Evolutionary conservation across 2,888 invertebrate species (phyloP).

Genomic region (Tipula lateralis): DNA sequence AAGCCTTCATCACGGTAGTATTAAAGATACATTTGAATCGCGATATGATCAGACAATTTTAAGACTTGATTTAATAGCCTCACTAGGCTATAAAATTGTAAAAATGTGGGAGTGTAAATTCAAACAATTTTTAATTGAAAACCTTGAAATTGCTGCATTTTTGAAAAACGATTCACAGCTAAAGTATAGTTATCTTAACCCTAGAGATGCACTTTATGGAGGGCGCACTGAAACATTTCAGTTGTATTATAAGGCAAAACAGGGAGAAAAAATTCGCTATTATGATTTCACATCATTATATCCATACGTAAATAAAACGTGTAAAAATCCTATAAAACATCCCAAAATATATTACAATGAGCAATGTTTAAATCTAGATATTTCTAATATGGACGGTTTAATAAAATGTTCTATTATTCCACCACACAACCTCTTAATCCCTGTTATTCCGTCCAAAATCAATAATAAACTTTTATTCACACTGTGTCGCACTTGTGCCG

Average conservation of each 20-base stretch:
- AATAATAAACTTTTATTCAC: too few species aligned
- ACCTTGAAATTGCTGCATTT: neutral
- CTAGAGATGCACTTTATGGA: neutral
- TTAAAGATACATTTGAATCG: neutral
- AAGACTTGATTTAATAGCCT: neutral
- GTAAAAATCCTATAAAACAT: neutral
- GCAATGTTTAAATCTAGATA: neutral
- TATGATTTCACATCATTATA: neutral
- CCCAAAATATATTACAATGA: neutral
- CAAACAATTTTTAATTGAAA: neutral
- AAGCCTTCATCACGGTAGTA: too few species aligned
- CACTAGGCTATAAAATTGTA: neutral
- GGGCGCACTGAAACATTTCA: neutral
- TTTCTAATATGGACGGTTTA: neutral
- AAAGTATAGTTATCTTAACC: neutral
- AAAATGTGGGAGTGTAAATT: neutral
- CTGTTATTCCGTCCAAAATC: neutral
- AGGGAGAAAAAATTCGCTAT: neutral
- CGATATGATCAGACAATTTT: neutral
- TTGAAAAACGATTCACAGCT: neutral
- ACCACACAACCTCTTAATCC: neutral
- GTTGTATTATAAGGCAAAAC: neutral
- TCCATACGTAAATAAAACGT: neutral
- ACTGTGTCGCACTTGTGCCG: neutral
- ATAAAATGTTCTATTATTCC: neutral